Evolutionary conservation across 1,140 invertebrate genomes (phyloP).

Genomic region (Caenorhabditis remanei): DNA sequence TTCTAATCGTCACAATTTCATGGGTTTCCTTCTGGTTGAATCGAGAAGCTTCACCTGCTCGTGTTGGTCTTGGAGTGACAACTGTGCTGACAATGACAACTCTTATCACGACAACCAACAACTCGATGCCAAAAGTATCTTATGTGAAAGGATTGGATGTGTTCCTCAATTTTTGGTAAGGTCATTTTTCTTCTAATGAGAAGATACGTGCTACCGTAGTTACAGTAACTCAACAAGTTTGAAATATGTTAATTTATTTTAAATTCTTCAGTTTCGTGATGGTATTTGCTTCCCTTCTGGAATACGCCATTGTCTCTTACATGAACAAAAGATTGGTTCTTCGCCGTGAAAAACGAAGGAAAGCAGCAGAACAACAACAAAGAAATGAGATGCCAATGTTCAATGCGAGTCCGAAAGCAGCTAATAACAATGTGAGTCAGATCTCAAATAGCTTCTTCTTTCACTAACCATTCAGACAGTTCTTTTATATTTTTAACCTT

Average conservation of each 20-base stretch:
- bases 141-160: conserved; percentile 78
- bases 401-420: conserved; percentile 49
- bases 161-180: conserved; percentile 77
- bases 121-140: conserved; percentile 77
- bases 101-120: conserved; percentile 78
- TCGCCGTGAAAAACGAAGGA: conserved; percentile 67
- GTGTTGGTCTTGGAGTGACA: conserved; percentile 77
- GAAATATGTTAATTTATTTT: background rate
- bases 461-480: background rate
- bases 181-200: background rate
- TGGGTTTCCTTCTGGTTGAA: conserved; percentile 86
- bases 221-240: no score
- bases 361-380: conserved; percentile 65
- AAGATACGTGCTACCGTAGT: no score
- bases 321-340: conserved; percentile 76
- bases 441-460: background rate
- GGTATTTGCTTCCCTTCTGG: conserved; percentile 78
- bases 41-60: conserved; percentile 77
- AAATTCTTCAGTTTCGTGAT: conserved; percentile 75
- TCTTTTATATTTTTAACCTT: background rate
- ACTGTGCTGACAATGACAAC: conserved; percentile 78
- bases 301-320: conserved; percentile 78
- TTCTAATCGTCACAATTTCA: conserved; percentile 97
- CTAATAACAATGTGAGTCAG: conserved; percentile 64
- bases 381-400: conserved; percentile 63